Evolutionary conservation across 2,797 vertebrate genomes (phyloP).

Genomic region (Catostomus latipinnis): DNA sequence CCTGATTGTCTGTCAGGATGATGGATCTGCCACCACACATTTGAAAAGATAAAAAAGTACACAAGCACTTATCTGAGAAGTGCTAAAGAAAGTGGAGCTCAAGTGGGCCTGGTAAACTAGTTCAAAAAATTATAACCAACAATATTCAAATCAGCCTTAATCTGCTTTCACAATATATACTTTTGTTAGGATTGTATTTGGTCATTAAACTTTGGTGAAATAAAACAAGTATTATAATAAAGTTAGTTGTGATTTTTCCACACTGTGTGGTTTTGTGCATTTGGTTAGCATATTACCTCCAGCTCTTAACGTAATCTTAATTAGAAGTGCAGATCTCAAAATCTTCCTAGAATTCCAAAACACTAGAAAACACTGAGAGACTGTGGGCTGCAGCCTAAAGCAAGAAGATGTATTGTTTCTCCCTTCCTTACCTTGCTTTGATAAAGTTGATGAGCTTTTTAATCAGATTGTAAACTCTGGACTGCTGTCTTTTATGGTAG

Average conservation of each 20-base stretch:
- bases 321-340: constrained; percentile 26
- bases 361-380: constrained; percentile 40
- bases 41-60: constrained; percentile 15
- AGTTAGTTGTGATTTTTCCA: neutral
- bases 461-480: constrained; percentile 8
- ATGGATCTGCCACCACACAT: constrained; percentile 24
- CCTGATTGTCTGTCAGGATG: constrained; percentile 43
- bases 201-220: constrained; percentile 2
- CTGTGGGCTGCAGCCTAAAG: constrained; percentile 21
- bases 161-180: constrained; percentile 28
- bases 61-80: constrained; percentile 19
- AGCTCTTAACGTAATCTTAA: constrained; percentile 30
- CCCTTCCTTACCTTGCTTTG: constrained; percentile 28
- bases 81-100: neutral
- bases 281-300: constrained; percentile 35
- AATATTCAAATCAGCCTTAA: constrained; percentile 24
- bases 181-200: neutral
- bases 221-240: constrained; percentile 1
- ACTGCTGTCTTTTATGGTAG: neutral
- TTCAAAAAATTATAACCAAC: constrained; percentile 15
- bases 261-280: constrained; percentile 5
- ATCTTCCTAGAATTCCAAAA: constrained; percentile 26
- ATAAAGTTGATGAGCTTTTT: constrained; percentile 35
- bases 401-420: constrained; percentile 17
- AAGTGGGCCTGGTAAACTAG: constrained; percentile 1